Evolutionary conservation across 2,113 vertebrate species (phyloP).

Genomic region (Centropus unirufus): DNA sequence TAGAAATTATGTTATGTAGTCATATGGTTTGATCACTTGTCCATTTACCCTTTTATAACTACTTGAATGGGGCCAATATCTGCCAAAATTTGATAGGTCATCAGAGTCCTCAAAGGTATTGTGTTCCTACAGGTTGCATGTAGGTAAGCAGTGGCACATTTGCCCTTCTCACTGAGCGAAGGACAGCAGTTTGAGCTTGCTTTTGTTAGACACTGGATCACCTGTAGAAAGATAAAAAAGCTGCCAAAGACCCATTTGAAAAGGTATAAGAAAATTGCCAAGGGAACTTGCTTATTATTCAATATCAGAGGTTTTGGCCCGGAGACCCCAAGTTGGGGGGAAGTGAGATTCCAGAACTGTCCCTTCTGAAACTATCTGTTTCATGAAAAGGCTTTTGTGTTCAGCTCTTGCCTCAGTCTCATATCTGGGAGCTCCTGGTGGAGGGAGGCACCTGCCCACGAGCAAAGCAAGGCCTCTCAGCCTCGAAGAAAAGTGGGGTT

Average conservation of each 20-base stretch:
- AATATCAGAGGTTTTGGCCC: background rate
- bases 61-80: background rate
- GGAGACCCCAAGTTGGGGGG: background rate
- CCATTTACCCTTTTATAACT: background rate
- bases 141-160: background rate
- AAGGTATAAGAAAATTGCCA: background rate
- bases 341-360: fast-evolving
- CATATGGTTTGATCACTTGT: background rate
- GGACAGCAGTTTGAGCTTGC: background rate
- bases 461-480: background rate
- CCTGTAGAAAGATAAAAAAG: background rate
- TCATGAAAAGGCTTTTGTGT: background rate
- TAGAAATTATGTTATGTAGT: background rate
- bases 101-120: background rate
- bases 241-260: background rate
- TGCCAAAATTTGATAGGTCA: background rate
- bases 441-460: background rate
- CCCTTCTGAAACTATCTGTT: background rate
- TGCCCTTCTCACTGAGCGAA: background rate
- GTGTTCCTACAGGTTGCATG: background rate
- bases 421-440: background rate
- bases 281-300: background rate
- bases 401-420: background rate
- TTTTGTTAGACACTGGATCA: background rate
- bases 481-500: background rate